phyloP scores from a whole-genome alignment of 2,888 invertebrate genomes.

The Hartigia nigra region DNA sequence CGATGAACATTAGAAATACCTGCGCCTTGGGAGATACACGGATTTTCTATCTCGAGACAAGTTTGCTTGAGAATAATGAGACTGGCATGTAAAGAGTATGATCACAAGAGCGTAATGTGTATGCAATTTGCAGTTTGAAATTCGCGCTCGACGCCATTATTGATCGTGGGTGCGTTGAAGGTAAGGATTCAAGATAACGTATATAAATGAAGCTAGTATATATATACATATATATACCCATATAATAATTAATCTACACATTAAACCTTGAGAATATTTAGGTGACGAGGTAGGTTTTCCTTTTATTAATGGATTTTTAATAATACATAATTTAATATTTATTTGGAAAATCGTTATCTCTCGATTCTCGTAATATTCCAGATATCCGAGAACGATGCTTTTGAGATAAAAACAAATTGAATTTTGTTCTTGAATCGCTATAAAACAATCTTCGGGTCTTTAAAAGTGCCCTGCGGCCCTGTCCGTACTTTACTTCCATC shows the following conservation, averaged over 20 bases:
- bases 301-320: no score
- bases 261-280: no score
- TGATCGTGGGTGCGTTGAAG: background rate
- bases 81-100: background rate
- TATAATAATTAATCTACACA: no score
- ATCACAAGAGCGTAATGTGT: background rate
- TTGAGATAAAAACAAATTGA: background rate
- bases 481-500: background rate
- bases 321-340: no score
- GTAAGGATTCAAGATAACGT: background rate
- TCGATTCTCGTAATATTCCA: no score
- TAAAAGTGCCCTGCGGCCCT: background rate
- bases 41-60: background rate
- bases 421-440: background rate
- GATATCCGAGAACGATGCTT: background rate
- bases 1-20: background rate
- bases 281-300: no score
- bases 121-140: background rate
- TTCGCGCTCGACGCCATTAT: background rate
- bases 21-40: background rate
- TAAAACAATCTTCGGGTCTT: background rate
- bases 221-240: no score
- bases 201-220: background rate
- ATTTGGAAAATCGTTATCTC: no score
- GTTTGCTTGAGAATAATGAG: background rate